phyloP scores from a whole-genome alignment of 2,888 invertebrate species.

The Amphipyra berbera region DNA sequence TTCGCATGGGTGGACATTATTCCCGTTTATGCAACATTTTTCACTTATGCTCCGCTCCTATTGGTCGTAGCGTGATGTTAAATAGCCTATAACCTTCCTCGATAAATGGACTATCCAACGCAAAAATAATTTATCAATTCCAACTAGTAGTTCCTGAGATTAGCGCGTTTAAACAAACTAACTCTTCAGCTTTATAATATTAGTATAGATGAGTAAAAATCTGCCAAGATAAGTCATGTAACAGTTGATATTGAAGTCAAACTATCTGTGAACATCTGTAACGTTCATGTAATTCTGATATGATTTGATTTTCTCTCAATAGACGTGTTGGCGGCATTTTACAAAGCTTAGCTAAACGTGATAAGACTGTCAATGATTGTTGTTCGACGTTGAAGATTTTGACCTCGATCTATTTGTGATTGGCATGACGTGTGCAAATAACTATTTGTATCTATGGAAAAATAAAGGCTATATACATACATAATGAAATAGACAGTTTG shows the following conservation, averaged over 20 bases:
- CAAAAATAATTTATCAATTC: no score
- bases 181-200: no score
- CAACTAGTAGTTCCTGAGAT: no score
- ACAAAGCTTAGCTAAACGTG: constrained; percentile 6
- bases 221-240: constrained; percentile 26
- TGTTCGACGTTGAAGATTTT: background rate
- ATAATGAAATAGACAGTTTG: no score
- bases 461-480: background rate
- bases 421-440: constrained; percentile 2
- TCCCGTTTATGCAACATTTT: no score
- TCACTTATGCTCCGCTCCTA: no score
- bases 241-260: constrained; percentile 10
- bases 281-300: constrained; percentile 23
- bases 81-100: no score
- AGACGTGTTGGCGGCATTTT: constrained; percentile 11
- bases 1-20: no score
- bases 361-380: constrained; percentile 29
- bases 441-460: background rate
- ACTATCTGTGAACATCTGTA: constrained; percentile 19
- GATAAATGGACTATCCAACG: no score
- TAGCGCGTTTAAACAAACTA: no score
- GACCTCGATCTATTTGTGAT: constrained; percentile 3
- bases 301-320: constrained; percentile 31
- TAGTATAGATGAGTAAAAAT: constrained; percentile 15
- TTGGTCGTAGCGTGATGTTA: no score